phyloP scores from a whole-genome alignment of 2,888 invertebrate genomes.

The Microctonus brassicae region DNA sequence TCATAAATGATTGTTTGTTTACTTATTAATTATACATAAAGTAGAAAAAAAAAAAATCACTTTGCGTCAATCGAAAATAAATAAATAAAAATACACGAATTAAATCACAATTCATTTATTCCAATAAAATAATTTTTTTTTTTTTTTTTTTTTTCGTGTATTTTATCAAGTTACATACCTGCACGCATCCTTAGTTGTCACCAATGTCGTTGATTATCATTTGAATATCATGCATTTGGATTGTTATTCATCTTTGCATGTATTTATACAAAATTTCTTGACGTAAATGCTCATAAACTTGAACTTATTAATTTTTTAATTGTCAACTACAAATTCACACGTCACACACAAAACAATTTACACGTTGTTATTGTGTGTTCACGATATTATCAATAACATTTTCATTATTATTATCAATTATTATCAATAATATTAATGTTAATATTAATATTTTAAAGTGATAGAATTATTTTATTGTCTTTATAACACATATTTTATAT shows the following conservation, averaged over 20 bases:
- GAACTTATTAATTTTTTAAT: slow-evolving; percentile 10
- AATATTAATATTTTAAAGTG: too few relatives aligned
- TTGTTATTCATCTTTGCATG: not conserved
- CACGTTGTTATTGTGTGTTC: not conserved
- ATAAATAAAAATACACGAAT: not conserved
- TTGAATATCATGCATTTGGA: not conserved
- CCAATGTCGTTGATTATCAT: not conserved
- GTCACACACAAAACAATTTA: not conserved
- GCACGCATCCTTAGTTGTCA: not conserved
- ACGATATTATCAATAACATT: too few relatives aligned
- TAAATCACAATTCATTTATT: not conserved
- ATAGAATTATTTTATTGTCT: too few relatives aligned
- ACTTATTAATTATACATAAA: too few relatives aligned
- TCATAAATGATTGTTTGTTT: too few relatives aligned
- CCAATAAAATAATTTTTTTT: not conserved
- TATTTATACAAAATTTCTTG: not conserved
- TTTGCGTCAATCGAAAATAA: not conserved
- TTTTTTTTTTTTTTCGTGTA: not conserved
- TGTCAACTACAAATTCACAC: not conserved
- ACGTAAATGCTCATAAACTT: slow-evolving; percentile 18
- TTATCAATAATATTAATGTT: too few relatives aligned
- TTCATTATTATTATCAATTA: too few relatives aligned
- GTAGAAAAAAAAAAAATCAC: too few relatives aligned
- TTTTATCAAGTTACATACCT: not conserved
- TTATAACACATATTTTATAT: too few relatives aligned